Evolutionary conservation across 1,140 invertebrate genomes (phyloP), one percentile per base, ranked within the genome.

Genomic region (Lepidurus arcticus): DNA sequence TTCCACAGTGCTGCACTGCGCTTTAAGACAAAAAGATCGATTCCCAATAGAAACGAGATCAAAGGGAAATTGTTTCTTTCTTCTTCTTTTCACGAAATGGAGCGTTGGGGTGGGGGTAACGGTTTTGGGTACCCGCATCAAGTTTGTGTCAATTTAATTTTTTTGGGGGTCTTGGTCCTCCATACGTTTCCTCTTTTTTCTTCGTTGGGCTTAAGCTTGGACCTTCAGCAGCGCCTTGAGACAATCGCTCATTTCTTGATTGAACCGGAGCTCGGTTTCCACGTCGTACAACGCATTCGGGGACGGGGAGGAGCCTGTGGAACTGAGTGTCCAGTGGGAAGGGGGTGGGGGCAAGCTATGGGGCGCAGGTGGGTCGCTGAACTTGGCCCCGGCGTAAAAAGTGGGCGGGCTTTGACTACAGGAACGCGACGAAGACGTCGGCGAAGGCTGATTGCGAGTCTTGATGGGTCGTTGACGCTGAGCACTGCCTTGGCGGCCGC

Each of bases 341-440:
- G 89, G 89, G 75, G 89, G 89, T 81, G 87, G 88, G 9, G 89
- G 89, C 47, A 90, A 83, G 78, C 86, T 86, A 75, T 87, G 85
- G 6, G 89, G 88, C 42, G 88, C 87, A 7, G 89, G 89, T 47
- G 89, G 87, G 77, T 89, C 89, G 43, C 86, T 88, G 81, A 89
- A 90, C 80, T 89, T 90, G 11, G 89, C 88, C 80, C 89, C 89
- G 74, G 89, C 89, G 81, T 89, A 90, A 78, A 86, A 87, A 76
- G 53, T 65, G 53, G 53, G 53, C 9, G 53, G 73, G 65, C 73
- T 44, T 45, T 78, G 74, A 21, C 73, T 78, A 43, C 43, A 45
- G 13, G 73, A 73, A 43, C 73, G 78, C 13, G 78, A 78, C 47
- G 73, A 24, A 8, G 34, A 78, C 10, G 78, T 75, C 26, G 45